Conservation (phyloP, 2,113 vertebrate genomes). For the Orientallactaga bullata region DNA sequence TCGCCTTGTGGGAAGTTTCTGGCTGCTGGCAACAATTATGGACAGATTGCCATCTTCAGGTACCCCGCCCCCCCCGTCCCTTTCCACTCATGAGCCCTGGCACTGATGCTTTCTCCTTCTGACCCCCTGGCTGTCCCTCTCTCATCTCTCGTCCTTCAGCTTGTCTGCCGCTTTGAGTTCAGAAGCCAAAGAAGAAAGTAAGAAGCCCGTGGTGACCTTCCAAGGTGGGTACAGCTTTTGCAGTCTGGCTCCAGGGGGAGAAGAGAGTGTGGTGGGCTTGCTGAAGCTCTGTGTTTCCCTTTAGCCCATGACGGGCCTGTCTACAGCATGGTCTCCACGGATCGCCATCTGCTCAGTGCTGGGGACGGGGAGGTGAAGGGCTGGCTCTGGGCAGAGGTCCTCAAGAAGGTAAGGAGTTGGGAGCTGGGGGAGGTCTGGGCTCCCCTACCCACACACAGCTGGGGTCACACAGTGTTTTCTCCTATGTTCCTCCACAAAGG, state of each 20-base stretch:
- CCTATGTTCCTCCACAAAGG: slow-evolving; percentile 82
- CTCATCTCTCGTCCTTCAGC: slow-evolving; percentile 79
- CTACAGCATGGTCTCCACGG: slow-evolving; percentile 91
- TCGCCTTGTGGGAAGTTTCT: slow-evolving; percentile 94
- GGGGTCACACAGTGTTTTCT: not conserved
- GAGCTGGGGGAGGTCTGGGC: not conserved
- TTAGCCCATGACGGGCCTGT: slow-evolving; percentile 92
- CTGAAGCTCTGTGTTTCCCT: not conserved
- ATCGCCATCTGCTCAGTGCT: slow-evolving; percentile 90
- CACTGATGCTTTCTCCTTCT: not conserved
- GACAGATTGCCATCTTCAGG: slow-evolving; percentile 94
- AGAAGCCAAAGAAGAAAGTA: slow-evolving; percentile 89
- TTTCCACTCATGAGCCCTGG: not conserved
- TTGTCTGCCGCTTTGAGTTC: slow-evolving; percentile 93
- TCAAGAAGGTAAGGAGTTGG: slow-evolving; percentile 89
- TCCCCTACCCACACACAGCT: not conserved
- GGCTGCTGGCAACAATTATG: slow-evolving; percentile 93
- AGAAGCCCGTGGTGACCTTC: slow-evolving; percentile 91
- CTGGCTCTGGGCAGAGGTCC: slow-evolving; percentile 94
- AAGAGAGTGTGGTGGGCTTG: not conserved
- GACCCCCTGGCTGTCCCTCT: not conserved
- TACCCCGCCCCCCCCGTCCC: slow-evolving; percentile 58
- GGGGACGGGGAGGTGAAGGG: slow-evolving; percentile 93
- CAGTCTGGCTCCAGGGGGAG: not conserved
- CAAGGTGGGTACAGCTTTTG: slow-evolving; percentile 85